phyloP scores from a whole-genome alignment of 1,140 invertebrate species.

The Homalodisca vitripennis region DNA sequence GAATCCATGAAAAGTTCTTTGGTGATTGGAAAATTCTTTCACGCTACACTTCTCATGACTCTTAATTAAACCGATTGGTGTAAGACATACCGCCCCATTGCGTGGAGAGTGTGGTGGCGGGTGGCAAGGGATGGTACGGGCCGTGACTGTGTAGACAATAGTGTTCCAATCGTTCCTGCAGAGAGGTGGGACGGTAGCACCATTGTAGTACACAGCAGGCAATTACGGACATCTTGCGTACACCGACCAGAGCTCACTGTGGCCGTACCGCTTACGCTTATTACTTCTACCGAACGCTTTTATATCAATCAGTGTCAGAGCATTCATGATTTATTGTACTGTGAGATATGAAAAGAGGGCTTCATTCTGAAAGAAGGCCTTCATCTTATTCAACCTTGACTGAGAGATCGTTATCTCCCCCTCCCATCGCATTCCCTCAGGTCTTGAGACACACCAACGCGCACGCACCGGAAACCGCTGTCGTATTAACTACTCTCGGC shows the following conservation, averaged over 20 bases:
- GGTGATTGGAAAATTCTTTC: no score
- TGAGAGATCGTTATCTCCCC: slow-evolving; percentile 9
- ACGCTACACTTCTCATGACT: no score
- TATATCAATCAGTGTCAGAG: slow-evolving; percentile 13
- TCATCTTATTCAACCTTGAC: background rate
- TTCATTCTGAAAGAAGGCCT: slow-evolving; percentile 8
- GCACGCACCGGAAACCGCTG: slow-evolving; percentile 14
- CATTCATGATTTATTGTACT: slow-evolving; percentile 12
- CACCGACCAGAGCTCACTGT: no score
- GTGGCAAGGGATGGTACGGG: no score
- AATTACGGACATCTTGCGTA: background rate
- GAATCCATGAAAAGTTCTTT: no score
- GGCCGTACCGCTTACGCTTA: no score
- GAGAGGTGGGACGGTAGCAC: slow-evolving; percentile 11
- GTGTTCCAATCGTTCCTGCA: no score
- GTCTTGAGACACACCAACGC: background rate
- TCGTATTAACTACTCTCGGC: slow-evolving; percentile 17
- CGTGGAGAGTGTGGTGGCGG: no score
- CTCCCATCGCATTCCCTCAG: slow-evolving; percentile 9
- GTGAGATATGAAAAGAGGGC: slow-evolving; percentile 17
- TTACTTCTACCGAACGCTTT: no score
- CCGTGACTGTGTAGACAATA: no score
- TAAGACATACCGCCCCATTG: no score
- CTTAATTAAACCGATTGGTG: no score
- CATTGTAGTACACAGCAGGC: background rate